phyloP scores from a whole-genome alignment of 2,797 vertebrate species.

The Thunnus albacares region DNA sequence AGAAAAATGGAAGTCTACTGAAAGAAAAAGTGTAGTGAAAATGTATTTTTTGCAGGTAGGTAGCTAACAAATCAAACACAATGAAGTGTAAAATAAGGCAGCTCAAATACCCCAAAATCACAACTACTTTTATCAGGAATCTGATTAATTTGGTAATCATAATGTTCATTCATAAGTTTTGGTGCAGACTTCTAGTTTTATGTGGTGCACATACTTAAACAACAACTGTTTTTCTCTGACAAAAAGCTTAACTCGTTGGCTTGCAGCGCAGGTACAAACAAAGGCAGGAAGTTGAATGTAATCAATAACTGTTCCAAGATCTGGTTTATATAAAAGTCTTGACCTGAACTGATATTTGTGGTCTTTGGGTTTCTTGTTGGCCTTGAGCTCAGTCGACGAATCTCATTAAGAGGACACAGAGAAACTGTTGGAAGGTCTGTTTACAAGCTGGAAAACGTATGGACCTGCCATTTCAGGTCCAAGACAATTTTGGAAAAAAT shows the following conservation, averaged over 20 bases:
- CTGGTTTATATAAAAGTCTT: conserved; percentile 28
- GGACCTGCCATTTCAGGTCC: neutral
- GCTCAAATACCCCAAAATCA: neutral
- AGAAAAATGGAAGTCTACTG: neutral
- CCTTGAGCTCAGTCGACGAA: conserved; percentile 13
- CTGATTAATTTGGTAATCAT: too few species aligned
- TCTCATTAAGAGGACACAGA: conserved; percentile 13
- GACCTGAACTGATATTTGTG: conserved; percentile 8
- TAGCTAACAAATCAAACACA: neutral
- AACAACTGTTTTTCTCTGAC: neutral
- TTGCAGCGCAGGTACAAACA: neutral
- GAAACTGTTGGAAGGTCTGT: conserved; percentile 4
- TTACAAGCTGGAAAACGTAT: conserved; percentile 12
- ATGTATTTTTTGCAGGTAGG: neutral
- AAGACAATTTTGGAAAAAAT: neutral
- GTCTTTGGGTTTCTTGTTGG: conserved; percentile 13
- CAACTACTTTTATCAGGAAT: too few species aligned
- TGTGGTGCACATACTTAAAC: too few species aligned
- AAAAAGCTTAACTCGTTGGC: neutral
- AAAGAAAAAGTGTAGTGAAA: conserved; percentile 2
- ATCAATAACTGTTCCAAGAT: conserved; percentile 6
- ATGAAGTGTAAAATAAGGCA: too few species aligned
- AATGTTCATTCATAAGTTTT: neutral
- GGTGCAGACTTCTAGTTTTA: neutral
- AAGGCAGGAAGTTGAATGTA: conserved; percentile 11